A percentile compares a stretch with the other conserved stretches of the same genome.
Conservation (phyloP, 2,888 invertebrate species). For the Eucera pruinosa region DNA sequence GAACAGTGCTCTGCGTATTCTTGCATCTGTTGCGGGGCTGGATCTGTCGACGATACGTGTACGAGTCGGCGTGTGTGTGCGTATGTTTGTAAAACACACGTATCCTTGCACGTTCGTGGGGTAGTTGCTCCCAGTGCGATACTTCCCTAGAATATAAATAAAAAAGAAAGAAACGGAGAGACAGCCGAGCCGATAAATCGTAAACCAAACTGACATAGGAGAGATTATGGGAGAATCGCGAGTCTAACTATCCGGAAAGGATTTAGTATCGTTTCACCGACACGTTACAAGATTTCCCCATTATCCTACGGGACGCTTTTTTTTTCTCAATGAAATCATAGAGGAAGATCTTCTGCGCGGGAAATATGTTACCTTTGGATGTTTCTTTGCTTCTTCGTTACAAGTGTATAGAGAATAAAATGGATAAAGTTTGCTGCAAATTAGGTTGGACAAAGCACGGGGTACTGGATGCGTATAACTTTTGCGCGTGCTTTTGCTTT, state of each 20-base stretch:
- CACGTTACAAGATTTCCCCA: conserved; percentile 64
- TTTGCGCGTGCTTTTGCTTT: no score
- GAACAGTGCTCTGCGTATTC: conserved; percentile 46
- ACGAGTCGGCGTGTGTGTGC: conserved; percentile 4
- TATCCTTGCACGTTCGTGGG: conserved; percentile 67
- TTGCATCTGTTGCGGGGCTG: conserved; percentile 77
- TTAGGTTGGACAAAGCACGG: no score
- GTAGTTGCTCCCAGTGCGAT: conserved; percentile 55
- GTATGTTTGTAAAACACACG: conserved; percentile 75
- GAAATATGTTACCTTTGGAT: no score
- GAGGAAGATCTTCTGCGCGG: no score
- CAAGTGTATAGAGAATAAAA: no score
- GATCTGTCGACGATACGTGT: conserved; percentile 26
- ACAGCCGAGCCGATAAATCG: conserved; percentile 74
- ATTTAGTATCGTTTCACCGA: conserved; percentile 66
- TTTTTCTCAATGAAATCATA: no score
- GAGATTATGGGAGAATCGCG: conserved; percentile 44
- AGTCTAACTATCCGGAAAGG: conserved; percentile 74
- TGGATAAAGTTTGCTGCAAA: no score
- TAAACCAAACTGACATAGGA: conserved; percentile 54
- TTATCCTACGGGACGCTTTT: conserved; percentile 34
- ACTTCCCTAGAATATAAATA: conserved; percentile 59
- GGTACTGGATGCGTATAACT: no score
- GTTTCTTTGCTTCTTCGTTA: no score
- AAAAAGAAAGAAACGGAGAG: conserved; percentile 62